phyloP scores from a whole-genome alignment of 2,888 invertebrate species.

The Ochropleura plecta region DNA sequence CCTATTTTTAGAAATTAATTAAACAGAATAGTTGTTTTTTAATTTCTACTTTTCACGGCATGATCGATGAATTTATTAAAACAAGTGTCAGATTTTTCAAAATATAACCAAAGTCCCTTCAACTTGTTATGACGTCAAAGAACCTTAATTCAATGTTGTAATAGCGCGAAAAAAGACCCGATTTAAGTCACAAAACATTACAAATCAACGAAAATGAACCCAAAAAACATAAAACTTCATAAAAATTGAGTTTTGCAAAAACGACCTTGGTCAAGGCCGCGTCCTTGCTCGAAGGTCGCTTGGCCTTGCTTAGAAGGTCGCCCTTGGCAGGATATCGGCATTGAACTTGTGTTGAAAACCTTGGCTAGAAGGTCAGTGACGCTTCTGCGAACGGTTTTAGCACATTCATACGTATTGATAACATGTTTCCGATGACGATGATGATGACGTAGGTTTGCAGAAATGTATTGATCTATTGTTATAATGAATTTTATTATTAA shows the following conservation, averaged over 20 bases:
- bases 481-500: background rate
- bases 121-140: constrained; percentile 13
- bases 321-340: constrained; percentile 60
- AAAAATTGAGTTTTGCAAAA: background rate
- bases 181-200: too few species aligned
- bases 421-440: background rate
- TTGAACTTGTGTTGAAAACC: constrained; percentile 58
- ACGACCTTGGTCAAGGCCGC: constrained; percentile 51
- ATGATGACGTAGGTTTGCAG: constrained; percentile 1
- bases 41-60: background rate
- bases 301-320: constrained; percentile 70
- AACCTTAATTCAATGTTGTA: constrained; percentile 53
- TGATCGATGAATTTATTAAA: background rate
- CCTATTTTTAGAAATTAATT: background rate
- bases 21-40: background rate
- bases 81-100: background rate
- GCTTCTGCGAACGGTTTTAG: constrained; percentile 47
- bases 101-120: background rate
- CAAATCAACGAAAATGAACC: background rate
- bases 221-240: fast-evolving
- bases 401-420: constrained; percentile 10
- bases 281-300: constrained; percentile 72
- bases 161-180: background rate
- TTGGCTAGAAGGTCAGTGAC: constrained; percentile 60
- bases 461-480: background rate